These are phyloP conservation scores for Sebastes hopkinsi DNA, from an alignment of 2,797 vertebrate species.

Conservation along the genomic window DNA sequence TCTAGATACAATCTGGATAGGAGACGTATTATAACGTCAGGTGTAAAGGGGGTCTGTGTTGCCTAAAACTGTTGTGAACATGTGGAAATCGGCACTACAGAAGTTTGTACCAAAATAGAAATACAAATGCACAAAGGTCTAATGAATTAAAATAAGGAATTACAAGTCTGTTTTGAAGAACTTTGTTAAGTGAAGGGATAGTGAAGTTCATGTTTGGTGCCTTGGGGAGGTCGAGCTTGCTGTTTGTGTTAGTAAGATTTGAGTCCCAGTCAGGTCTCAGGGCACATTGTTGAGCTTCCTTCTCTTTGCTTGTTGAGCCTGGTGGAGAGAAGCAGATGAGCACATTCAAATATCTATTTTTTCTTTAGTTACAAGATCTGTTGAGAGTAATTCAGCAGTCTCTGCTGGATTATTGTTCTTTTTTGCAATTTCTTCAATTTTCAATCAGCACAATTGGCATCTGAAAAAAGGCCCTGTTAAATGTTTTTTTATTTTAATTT, in stretches of 20 bases:
- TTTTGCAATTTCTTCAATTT: not conserved
- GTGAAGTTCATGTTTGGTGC: not conserved
- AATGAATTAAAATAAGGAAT: not conserved
- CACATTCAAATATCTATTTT: constrained; percentile 23
- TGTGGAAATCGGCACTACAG: not conserved
- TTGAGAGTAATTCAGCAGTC: constrained; percentile 24
- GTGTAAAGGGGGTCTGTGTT: too few species aligned
- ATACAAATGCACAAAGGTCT: not conserved
- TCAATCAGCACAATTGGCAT: not conserved
- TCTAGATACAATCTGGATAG: not conserved
- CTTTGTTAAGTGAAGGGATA: not conserved
- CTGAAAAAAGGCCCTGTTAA: not conserved
- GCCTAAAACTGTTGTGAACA: too few species aligned
- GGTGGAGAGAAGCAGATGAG: not conserved
- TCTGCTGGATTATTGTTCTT: not conserved
- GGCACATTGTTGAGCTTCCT: not conserved
- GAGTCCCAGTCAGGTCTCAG: constrained; percentile 2
- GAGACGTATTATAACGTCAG: accelerated
- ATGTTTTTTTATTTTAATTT: not conserved
- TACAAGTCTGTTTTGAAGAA: not conserved
- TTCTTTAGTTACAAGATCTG: constrained; percentile 27
- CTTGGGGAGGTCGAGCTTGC: not conserved
- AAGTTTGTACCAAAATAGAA: not conserved
- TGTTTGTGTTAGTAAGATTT: constrained; percentile 2
- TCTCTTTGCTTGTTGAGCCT: not conserved